Base-by-base conservation (phyloP, 2,113 vertebrate species). In the Pelmatolapia mariae region DNA sequence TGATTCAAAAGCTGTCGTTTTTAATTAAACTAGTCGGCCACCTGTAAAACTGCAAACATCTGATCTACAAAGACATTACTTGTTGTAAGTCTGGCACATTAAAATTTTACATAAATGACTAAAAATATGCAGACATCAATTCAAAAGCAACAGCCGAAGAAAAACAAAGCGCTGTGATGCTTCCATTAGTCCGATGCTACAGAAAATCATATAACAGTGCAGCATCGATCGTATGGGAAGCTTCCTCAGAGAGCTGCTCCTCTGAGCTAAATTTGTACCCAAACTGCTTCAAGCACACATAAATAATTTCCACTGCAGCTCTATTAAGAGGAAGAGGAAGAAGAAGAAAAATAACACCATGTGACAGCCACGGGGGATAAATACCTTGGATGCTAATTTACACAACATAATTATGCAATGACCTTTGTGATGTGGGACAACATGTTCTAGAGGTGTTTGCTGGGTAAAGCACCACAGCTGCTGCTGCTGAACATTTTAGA, bases 301-400 rank as follows among this genome's bases (percentile, higher is more conserved):
- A 76, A 83, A 91, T 80, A 26, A 79, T 91, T 89, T 87, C 80
- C 36, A 80, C 82, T 85, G 82, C 82, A 80, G 83, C 71, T 53
- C 81, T 19, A 56, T 16, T 4, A 59, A 82, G 43, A 53, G 56
- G 47, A 86, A 54, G 15, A 59, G 15, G 24, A 36, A 53, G 76
- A 15, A 45, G 11, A 56, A 83, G 16, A 40, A 45, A 13, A 73
- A 22, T 18, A 36, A 29, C n/a, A 43, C 10, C 54, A 56, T 15
- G 52, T 33, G 36, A 68, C 9, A 63, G 11, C 40, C 43, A n/a
- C 36, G 1, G 22, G 56, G 47, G 50, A 68, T 29, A 33, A 31
- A 10, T 11, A 36, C 24, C 50, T 76, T n/a, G n/a, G 11, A 61
- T 45, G 43, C 43, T 16, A 36, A 61, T 83, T 71, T 83, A 80